These are phyloP conservation scores for Ooceraea biroi DNA, from an alignment of 1,140 invertebrate species.

Conservation along the genomic window DNA sequence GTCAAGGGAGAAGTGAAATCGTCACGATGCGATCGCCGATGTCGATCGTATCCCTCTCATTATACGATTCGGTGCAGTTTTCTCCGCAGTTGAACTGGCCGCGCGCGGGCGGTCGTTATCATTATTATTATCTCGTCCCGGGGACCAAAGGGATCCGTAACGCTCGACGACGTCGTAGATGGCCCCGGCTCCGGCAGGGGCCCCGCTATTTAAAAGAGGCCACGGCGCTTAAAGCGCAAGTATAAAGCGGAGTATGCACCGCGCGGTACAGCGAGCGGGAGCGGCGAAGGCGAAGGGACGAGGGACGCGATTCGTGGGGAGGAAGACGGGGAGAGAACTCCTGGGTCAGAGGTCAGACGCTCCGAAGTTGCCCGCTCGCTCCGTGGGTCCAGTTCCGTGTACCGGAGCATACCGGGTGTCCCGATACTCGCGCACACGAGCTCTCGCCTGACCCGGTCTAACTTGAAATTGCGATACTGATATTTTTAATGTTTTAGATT, in stretches of 20 bases:
- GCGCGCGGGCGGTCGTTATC: conserved; percentile 54
- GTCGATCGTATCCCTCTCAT: conserved; percentile 37
- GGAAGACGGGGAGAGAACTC: conserved; percentile 78
- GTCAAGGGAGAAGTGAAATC: neutral
- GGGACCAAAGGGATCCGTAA: conserved; percentile 60
- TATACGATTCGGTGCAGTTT: conserved; percentile 49
- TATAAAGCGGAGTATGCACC: conserved; percentile 77
- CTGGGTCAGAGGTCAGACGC: conserved; percentile 82
- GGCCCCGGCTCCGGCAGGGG: conserved; percentile 38
- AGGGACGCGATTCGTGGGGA: conserved; percentile 75
- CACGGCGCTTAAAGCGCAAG: conserved; percentile 80
- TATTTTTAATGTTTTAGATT: neutral
- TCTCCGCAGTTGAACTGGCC: conserved; percentile 1
- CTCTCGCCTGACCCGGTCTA: neutral
- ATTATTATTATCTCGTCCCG: conserved; percentile 62
- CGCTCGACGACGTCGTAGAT: conserved; percentile 66
- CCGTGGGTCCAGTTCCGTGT: conserved; percentile 78
- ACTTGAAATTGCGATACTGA: conserved; percentile 10
- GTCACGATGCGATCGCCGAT: conserved; percentile 30
- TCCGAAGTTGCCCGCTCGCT: conserved; percentile 82
- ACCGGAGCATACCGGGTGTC: conserved; percentile 70
- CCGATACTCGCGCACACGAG: conserved; percentile 19
- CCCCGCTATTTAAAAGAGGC: conserved; percentile 80
- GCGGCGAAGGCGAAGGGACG: conserved; percentile 38
- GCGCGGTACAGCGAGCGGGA: conserved; percentile 51